Evolutionary conservation across 64 coral and sea anemone species (phyloP).

Genomic region (Stichodactyla helianthus): DNA sequence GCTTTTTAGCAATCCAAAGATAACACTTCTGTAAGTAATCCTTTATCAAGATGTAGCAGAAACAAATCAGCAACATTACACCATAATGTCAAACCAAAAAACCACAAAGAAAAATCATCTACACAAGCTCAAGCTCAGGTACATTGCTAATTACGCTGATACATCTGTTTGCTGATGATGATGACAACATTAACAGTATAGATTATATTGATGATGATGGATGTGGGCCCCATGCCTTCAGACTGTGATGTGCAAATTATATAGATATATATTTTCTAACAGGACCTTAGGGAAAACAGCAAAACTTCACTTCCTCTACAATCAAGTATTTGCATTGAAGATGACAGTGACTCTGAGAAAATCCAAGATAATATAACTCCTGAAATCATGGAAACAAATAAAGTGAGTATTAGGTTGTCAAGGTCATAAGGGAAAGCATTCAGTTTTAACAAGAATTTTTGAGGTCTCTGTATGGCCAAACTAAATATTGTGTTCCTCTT

Average conservation of each 20-base stretch:
- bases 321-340: constrained; percentile 17
- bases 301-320: constrained; percentile 15
- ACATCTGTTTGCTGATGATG: neutral
- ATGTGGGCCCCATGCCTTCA: neutral
- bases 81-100: neutral
- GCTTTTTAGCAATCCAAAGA: neutral
- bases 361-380: constrained; percentile 22
- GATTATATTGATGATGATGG: neutral
- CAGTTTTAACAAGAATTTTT: too few species aligned
- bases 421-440: too few species aligned
- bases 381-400: constrained; percentile 3
- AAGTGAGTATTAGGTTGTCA: neutral
- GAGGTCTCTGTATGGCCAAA: too few species aligned
- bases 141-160: too few species aligned
- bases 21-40: neutral
- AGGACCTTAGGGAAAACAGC: neutral
- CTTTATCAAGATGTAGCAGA: neutral
- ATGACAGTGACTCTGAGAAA: constrained; percentile 8
- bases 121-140: neutral
- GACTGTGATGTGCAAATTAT: too few species aligned
- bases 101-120: neutral
- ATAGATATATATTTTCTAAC: neutral
- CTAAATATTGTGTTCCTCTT: too few species aligned
- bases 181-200: neutral
- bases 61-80: neutral